Conservation (phyloP, 2,797 vertebrate species). For the Catamblyrhynchus diadema region DNA sequence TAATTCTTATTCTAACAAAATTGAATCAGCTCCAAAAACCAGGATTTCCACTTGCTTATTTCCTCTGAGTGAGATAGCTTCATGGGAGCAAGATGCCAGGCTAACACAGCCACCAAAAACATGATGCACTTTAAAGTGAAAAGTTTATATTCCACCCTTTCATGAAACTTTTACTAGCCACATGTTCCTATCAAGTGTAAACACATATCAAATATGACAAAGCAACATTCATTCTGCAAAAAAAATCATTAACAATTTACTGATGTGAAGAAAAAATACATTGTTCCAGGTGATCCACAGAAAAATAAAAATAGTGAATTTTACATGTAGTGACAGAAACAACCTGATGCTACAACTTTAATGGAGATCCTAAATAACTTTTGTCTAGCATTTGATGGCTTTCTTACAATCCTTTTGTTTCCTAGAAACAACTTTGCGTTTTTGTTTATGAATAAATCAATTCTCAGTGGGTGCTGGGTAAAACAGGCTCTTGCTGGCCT, state of each 20-base stretch:
- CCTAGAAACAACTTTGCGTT: neutral
- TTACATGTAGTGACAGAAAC: neutral
- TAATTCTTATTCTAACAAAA: neutral
- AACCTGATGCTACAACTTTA: neutral
- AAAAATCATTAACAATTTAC: neutral
- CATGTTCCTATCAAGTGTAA: neutral
- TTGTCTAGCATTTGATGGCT: neutral
- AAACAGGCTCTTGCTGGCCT: neutral
- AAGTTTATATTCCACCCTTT: neutral
- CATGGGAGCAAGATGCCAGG: neutral
- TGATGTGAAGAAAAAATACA: neutral
- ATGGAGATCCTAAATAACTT: neutral
- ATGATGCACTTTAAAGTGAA: neutral
- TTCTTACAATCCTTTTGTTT: neutral
- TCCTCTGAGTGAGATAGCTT: neutral
- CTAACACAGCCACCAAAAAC: neutral
- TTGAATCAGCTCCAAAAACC: neutral
- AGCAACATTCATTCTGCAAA: neutral
- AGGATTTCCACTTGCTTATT: neutral
- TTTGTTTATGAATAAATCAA: neutral
- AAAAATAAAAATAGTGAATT: neutral
- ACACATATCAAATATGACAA: neutral
- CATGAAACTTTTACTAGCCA: neutral
- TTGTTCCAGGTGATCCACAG: neutral
- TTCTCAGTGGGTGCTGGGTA: neutral